Conservation (phyloP, 2,113 vertebrate species). For the Plestiodon gilberti region DNA sequence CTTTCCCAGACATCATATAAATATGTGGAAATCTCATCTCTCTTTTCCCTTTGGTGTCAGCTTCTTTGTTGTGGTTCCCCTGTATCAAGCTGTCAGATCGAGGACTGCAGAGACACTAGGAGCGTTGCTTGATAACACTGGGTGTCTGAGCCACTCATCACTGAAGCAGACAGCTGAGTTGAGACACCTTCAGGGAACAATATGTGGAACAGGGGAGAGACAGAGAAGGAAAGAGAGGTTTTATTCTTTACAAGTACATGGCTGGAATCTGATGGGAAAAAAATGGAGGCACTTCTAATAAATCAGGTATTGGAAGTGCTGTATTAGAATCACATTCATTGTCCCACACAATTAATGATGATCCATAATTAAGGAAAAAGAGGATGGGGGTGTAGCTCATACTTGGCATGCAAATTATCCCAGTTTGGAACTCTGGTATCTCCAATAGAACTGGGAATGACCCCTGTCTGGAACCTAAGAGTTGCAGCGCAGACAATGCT, state of each 20-base stretch:
- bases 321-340: background rate
- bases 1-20: constrained; percentile 58
- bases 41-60: constrained; percentile 37
- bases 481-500: too few species aligned
- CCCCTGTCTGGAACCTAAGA: too few species aligned
- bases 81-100: constrained; percentile 56
- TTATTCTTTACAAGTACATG: constrained; percentile 14
- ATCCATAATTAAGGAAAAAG: too few species aligned
- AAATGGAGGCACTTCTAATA: background rate
- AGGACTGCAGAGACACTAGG: constrained; percentile 29
- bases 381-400: too few species aligned
- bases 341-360: background rate
- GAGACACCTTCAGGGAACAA: constrained; percentile 50
- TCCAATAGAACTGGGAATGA: too few species aligned
- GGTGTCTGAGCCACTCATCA: constrained; percentile 31
- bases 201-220: constrained; percentile 28
- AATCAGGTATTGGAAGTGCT: background rate
- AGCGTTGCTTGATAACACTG: constrained; percentile 50
- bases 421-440: too few species aligned
- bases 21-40: constrained; percentile 32
- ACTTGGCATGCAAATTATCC: too few species aligned
- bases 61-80: constrained; percentile 33
- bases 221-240: background rate
- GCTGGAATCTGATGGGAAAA: constrained; percentile 13
- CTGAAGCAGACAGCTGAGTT: constrained; percentile 42